Evolutionary conservation across 2,888 invertebrate species (phyloP), one percentile per base, ranked within the genome.

Genomic region (Melanostoma mellinum): DNA sequence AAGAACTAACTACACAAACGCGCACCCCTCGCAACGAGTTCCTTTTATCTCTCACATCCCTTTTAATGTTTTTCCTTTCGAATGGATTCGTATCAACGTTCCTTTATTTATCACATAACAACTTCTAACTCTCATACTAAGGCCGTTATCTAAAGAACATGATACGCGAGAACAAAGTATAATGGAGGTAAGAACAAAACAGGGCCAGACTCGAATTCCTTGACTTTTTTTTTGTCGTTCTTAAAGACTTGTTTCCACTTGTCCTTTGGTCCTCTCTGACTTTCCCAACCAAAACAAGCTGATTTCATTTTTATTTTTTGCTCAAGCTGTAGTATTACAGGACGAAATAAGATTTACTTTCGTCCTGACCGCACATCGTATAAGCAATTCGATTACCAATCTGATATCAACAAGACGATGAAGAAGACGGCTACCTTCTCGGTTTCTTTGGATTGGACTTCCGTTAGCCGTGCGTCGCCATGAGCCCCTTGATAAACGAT

Each of bases 381-480:
- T 79, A 84, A 84, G 78, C 60, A 79, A 84, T 84, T 84, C 84
- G 84, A 84, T 84, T 84, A 79, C 84, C 65, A 71, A 84, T 84
- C 79, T 72, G 84, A 84, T 84, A 79, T 79, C 74, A 75, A 60
- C 79, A 75, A 74, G 73, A 76, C 55, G 69, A 72, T 53, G 40
- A 36, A 65, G 40, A 38, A 65, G 53, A 46, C 6, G 80, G 60
- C 61, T 61, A 69, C 48, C 65, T 48, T 42, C n/a, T 48, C 10
- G 33, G 60, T 60, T 60, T 67, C 55, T 42, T 55, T 38, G 42
- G 60, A 67, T 50, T 73, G 52, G 63, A 63, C 68, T 77, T 69
- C 56, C 55, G 73, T 60, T 69, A 79, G 71, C 79, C 84, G 55
- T 74, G 60, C 79, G 61, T 44, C 74, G 79, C 79, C 84, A 55